A percentile compares a stretch with the other conserved stretches of the same genome.
Conservation (phyloP, 2,797 vertebrate genomes). For the Rhinoraja longicauda region DNA sequence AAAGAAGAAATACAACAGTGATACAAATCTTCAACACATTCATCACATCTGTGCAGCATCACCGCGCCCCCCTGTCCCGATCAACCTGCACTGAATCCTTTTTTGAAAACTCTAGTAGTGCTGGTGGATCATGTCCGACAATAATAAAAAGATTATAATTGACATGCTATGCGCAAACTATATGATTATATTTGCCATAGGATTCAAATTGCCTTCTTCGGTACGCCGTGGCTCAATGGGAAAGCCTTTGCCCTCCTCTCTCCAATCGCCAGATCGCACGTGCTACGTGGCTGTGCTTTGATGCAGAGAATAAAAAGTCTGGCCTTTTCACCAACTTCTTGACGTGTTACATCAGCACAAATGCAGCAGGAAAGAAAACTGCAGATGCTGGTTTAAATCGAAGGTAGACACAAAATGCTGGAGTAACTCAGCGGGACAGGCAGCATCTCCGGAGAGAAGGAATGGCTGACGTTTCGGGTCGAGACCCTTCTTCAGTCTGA, state of each 20-base stretch:
- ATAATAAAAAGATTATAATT: slow-evolving; percentile 9
- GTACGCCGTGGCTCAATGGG: neutral
- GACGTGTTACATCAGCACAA: neutral
- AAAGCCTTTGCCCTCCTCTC: neutral
- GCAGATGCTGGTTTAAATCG: too few species aligned
- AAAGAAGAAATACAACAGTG: neutral
- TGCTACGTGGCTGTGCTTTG: neutral
- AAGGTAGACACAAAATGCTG: too few species aligned
- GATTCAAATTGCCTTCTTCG: neutral
- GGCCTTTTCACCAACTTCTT: neutral
- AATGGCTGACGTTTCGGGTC: too few species aligned
- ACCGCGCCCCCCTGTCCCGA: neutral
- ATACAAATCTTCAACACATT: neutral
- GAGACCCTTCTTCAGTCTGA: too few species aligned
- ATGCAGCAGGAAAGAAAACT: too few species aligned
- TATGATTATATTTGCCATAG: neutral
- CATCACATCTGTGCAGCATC: neutral
- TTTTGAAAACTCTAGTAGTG: neutral
- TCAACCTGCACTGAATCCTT: neutral
- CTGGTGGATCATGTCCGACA: neutral
- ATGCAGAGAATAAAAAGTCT: neutral
- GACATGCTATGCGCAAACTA: neutral
- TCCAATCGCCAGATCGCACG: neutral
- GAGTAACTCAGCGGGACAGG: too few species aligned
- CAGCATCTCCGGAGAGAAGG: too few species aligned